Base-by-base conservation (phyloP, 2,888 invertebrate species). In the Parnassius smintheus region DNA sequence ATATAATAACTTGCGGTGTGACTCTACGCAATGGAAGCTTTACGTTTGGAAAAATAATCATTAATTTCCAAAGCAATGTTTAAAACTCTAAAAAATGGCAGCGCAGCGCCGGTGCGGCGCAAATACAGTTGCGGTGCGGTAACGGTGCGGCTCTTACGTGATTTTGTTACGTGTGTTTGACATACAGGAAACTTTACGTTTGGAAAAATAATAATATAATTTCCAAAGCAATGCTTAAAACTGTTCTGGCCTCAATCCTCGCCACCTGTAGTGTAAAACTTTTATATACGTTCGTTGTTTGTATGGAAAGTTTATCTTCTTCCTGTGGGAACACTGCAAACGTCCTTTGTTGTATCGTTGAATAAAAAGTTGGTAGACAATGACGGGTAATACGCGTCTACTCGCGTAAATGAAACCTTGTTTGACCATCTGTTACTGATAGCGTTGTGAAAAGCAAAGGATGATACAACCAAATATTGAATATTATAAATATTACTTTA, bases 371-470 rank as follows among this genome's bases (percentile, higher is more conserved):
- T 22, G 22, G 18, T 25, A 45, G 18, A 55, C 45, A 55, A 25
- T 22, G 52, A 52, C 35, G 11, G n/a, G n/a, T 41, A 52, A 52
- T n/a, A 46, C 44, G 13, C 18, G 1, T 45, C 12, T n/a, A 42
- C 57, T 55, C 62, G 62, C 22, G 62, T 49, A 62, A 59, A 62
- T 62, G 55, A 57, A 59, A 50, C 54, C 48, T 45, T 62, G 62
- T 59, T 58, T 35, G 54, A 59, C 62, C 62, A 62, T 62, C 58
- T 62, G 62, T 54, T 53, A 50, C 53, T 49, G 54, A 48, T 25
- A 42, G 53, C 3, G 42, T 7, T 42, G 46, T 46, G 10, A 46
- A 46, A 46, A 10, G 46, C 7, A 46, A 4, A 46, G n/a, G 46
- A n/a, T 11, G 4, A 46, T 46, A 12, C 46, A n/a, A 46, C 7